phyloP scores from a whole-genome alignment of 1,140 invertebrate genomes.

The Zaprionus davidi region DNA sequence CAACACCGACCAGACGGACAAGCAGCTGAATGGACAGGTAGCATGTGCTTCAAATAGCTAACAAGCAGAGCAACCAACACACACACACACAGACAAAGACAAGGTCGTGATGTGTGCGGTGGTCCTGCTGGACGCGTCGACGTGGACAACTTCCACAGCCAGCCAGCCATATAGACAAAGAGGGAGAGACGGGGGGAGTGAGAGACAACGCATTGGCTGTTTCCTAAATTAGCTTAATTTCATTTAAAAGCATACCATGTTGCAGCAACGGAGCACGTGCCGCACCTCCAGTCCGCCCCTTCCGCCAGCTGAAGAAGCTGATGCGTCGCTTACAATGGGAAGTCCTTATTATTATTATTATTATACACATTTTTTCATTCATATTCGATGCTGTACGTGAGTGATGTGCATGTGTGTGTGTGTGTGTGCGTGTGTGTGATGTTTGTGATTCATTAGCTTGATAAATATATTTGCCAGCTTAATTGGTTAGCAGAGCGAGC shows the following conservation, averaged over 20 bases:
- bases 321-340: not conserved
- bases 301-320: not conserved
- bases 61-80: conserved; percentile 18
- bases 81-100: conserved; percentile 24
- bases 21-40: conserved; percentile 40
- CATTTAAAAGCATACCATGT: conserved; percentile 74
- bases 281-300: not conserved
- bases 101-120: conserved; percentile 39
- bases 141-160: conserved; percentile 40
- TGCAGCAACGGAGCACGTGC: conserved; percentile 36
- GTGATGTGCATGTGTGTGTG: not conserved
- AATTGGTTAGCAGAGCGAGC: conserved; percentile 66
- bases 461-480: conserved; percentile 75
- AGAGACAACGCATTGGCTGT: conserved; percentile 60
- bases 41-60: conserved; percentile 56
- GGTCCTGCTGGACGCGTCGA: conserved; percentile 31
- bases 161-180: not conserved
- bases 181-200: not conserved
- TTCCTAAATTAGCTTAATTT: conserved; percentile 81
- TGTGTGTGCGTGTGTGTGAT: conserved; percentile 34
- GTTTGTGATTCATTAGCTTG: conserved; percentile 77
- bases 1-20: conserved; percentile 36
- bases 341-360: conserved; percentile 9
- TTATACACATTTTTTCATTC: conserved; percentile 17
- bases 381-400: not conserved